phyloP scores from a whole-genome alignment of 2,888 invertebrate species.

The Acanthopleura granulata region DNA sequence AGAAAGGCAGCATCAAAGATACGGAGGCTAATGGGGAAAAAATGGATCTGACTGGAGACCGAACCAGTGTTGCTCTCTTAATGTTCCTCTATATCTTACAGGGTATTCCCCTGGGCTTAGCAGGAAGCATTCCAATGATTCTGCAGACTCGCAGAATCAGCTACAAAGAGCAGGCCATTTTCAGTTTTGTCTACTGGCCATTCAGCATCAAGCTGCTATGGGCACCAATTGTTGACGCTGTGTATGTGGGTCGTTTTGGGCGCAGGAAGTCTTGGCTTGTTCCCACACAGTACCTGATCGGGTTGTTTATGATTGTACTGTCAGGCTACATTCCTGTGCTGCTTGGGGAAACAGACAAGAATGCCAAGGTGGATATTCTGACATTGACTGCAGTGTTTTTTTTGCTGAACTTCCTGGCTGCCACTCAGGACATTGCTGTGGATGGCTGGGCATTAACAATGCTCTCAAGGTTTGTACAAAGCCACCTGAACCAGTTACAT shows the following conservation, averaged over 20 bases:
- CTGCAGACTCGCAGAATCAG: constrained; percentile 92
- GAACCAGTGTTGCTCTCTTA: constrained; percentile 83
- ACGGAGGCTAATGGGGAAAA: constrained; percentile 22
- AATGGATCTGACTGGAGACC: constrained; percentile 58
- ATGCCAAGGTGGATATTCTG: constrained; percentile 45
- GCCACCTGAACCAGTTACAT: too few species aligned
- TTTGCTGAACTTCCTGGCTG: constrained; percentile 93
- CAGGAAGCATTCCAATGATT: constrained; percentile 95
- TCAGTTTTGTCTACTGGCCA: constrained; percentile 93
- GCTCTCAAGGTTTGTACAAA: constrained; percentile 82
- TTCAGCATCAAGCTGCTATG: constrained; percentile 90
- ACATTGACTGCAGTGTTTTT: constrained; percentile 88
- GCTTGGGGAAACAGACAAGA: constrained; percentile 77
- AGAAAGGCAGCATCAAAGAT: constrained; percentile 19
- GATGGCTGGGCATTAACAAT: constrained; percentile 99
- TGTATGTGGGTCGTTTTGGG: constrained; percentile 87
- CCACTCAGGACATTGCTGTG: constrained; percentile 99
- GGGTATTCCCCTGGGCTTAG: constrained; percentile 92
- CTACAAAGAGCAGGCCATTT: constrained; percentile 88
- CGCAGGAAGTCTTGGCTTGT: constrained; percentile 91
- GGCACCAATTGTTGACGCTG: constrained; percentile 97
- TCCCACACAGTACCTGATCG: constrained; percentile 91
- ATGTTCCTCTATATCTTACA: constrained; percentile 90
- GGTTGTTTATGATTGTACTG: constrained; percentile 88
- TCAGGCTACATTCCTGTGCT: constrained; percentile 77